Evolutionary conservation across 1,140 invertebrate species (phyloP).

Genomic region (Drosophila prosaltans): DNA sequence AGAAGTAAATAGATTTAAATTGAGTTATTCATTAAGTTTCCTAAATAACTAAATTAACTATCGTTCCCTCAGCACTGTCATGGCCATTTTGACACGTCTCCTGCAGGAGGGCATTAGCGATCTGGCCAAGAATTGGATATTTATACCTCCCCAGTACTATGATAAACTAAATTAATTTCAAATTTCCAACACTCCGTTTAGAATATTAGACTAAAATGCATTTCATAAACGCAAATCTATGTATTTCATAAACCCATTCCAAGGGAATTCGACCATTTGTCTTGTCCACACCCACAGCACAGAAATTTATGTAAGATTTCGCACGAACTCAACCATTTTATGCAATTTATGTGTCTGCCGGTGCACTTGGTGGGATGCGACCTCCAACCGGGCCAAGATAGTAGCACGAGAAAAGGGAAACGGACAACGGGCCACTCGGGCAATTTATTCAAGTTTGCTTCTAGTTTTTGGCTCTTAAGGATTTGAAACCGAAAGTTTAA

Average conservation of each 20-base stretch:
- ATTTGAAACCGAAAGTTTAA: not conserved
- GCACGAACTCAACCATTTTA: constrained; percentile 28
- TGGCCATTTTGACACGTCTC: constrained; percentile 56
- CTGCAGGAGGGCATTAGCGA: constrained; percentile 67
- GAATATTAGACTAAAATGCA: constrained; percentile 28
- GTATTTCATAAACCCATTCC: constrained; percentile 17
- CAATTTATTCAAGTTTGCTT: constrained; percentile 2
- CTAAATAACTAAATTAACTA: not conserved
- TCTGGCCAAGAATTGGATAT: constrained; percentile 74
- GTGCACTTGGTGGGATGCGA: constrained; percentile 3
- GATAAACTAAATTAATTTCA: constrained; percentile 38
- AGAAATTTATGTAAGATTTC: constrained; percentile 63
- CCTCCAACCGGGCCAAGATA: constrained; percentile 26
- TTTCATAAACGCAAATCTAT: constrained; percentile 28
- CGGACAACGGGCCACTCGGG: constrained; percentile 9
- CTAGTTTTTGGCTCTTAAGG: not conserved
- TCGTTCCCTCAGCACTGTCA: constrained; percentile 42
- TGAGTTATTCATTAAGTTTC: not conserved
- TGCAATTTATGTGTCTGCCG: constrained; percentile 49
- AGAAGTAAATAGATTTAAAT: constrained; percentile 42
- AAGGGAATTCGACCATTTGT: constrained; percentile 12
- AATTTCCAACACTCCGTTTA: constrained; percentile 14
- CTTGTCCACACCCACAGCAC: constrained; percentile 31
- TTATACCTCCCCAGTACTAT: constrained; percentile 68
- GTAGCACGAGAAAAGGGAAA: constrained; percentile 9